Base-by-base conservation (phyloP, 2,888 invertebrate species). In the Cephus runcator region DNA sequence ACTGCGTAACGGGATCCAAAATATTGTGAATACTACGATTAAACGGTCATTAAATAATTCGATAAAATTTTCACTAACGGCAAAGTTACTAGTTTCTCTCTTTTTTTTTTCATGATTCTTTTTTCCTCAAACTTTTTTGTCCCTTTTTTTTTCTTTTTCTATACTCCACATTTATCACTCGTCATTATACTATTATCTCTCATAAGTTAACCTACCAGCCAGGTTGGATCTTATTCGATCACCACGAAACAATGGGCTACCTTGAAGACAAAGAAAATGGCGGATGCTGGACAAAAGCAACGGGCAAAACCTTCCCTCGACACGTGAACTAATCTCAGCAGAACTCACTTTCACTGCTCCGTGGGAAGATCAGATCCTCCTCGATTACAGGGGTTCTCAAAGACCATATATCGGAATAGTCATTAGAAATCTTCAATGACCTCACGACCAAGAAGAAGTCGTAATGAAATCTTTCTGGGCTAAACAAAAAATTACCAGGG, bases 271-370 rank as follows among this genome's bases (percentile, higher is more conserved):
- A 71, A 86, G 85, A 83, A 86, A 84, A 82, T 83, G 81, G 80
- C 83, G 81, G 83, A 85, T 79, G 82, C 79, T 69, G 35, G 69
- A 81, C 80, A 80, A 82, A 81, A 82, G 81, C 80, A 77, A 81
- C 78, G 77, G 56, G 81, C 81, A 81, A 82, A 82, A 83, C 83
- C 85, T 83, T 83, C 82, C 83, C 85, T 83, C 83, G 84, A 84
- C 85, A 83, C 86, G 85, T 86, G 84, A 86, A 86, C 85, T 85
- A 85, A 87, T 86, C 85, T 85, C 81, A 23, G 56, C 73, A 75
- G 78, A 82, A 81, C 81, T 85, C 79, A 87, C 89, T 89, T 89
- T 88, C 89, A 89, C 88, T 84, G 87, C 84, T 84, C 81, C 87
- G 87, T 87, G 87, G 86, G 88, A 88, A 88, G 88, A 85, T 79